Base-by-base conservation (phyloP, 2,888 invertebrate genomes). In the Oligia latruncula region DNA sequence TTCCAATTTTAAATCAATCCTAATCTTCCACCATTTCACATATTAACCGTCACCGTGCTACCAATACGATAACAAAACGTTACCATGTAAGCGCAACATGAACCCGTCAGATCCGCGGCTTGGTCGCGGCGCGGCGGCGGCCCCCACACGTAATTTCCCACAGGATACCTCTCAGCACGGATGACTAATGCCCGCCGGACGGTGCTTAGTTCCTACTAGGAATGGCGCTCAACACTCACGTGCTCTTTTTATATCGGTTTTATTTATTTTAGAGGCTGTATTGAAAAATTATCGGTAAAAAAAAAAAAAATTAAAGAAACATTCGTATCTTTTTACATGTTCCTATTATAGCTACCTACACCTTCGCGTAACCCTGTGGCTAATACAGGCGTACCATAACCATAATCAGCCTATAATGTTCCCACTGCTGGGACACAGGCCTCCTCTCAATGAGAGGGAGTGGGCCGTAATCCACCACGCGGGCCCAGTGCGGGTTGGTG, bases 161-260 rank as follows among this genome's bases (percentile, higher is more conserved):
- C 90, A 93, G 96, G 96, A 95, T 93, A 91, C 93, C 95, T 95
- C 93, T 96, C 96, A 95, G 91, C 95, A 92, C 88, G 93, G 94
- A 95, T 95, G 95, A 96, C 93, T 95, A 94, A 96, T 95, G 95
- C 93, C 89, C 93, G 91, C 92, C 92, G 94, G 94, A 94, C 94
- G 93, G 80, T 80, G 68, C 91, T 91, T 87, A 89, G 91, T 90
- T 93, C 85, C 82, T 83, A 88, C 89, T 85, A 87, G 86, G 83
- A 87, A 89, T 84, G 83, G 81, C 84, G 86, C 81, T 88, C 87
- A 78, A 88, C 87, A 82, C 87, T 85, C 65, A 68, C 67, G 62
- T 85, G 82, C 78, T 67, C 60, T 88, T 85, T 88, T 87, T 62
- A 79, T 78, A 80, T 74, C 4, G 23, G 11, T 76, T 75, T 55